Base-by-base conservation (phyloP, 2,797 vertebrate genomes). In the Microchirus variegatus region DNA sequence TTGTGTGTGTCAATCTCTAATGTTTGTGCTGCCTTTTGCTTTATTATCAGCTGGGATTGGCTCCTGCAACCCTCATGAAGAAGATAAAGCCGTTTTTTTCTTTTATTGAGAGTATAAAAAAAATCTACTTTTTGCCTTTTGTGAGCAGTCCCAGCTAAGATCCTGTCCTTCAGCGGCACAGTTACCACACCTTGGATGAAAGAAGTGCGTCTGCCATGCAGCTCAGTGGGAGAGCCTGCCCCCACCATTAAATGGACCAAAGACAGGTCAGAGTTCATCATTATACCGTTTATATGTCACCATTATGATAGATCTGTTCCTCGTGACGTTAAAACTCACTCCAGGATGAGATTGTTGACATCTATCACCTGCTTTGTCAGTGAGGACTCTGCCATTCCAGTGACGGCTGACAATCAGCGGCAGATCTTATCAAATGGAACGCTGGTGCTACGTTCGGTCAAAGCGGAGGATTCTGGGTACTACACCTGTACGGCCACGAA, bases 161-260 rank as follows among this genome's bases (percentile, higher is more conserved):
- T 99, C 78, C 94, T 98, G 83, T 99, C 98, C 10, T 99, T 99
- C 0, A 97, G 98, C 3, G 98, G 98, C 80, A 98, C 96, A 0
- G 96, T 99, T 76, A 98, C 96, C 43, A 98, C 97, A 0, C 98
- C 98, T 0, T 99, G 98, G 98, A 99, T 98, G 97, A 99, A 96
- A 88, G 98, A 99, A 1, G 96, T 99, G 45, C 93, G 96, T 35
- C 90, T 99, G 73, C 96, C 97, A 0, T 99, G 98, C 89, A 95
- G 94, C 83, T 96, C 97, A 0, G 98, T 99, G 0, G 98, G 98
- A 40, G 98, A 99, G 22, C 98, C 98, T 0, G 91, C 91, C 19
- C 97, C 97, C 0, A 95, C 95, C 10, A 95, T 99, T 60, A 98
- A 98, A 82, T 99, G 98, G 98, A 98, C 97, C 80, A 99, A 99